A percentile compares a stretch with the other conserved stretches of the same genome.
These are phyloP conservation scores for Lutjanus argentimaculatus DNA, from an alignment of 2,797 vertebrate genomes.

Conservation along the genomic window DNA sequence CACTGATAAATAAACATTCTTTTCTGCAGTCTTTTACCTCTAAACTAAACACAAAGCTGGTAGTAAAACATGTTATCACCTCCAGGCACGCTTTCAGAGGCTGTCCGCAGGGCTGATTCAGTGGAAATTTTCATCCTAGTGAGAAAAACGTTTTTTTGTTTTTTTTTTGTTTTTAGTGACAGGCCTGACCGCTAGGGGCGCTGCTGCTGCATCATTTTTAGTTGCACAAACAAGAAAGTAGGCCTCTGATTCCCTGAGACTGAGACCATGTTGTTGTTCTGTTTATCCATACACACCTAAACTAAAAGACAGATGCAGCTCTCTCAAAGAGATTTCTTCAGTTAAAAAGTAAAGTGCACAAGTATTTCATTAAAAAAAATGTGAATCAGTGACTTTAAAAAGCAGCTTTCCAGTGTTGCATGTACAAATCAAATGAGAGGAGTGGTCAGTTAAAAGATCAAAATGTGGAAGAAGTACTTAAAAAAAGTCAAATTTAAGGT, in stretches of 20 bases:
- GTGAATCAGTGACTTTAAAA: not conserved
- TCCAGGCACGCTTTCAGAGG: accelerated
- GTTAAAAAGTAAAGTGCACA: not conserved
- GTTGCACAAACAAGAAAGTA: constrained; percentile 12
- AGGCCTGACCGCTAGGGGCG: constrained; percentile 23
- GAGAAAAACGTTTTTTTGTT: not conserved
- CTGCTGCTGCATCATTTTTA: not conserved
- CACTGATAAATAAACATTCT: not conserved
- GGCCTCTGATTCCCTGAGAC: not conserved
- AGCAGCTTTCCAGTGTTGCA: not conserved
- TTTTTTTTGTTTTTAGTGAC: too few species aligned
- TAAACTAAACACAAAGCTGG: not conserved
- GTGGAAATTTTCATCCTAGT: not conserved
- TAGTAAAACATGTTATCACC: accelerated
- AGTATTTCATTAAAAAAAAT: not conserved
- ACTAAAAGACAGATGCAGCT: not conserved
- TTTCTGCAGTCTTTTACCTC: not conserved
- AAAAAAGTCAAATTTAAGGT: not conserved
- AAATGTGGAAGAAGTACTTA: not conserved
- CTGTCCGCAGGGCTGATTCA: not conserved
- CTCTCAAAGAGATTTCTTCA: too few species aligned
- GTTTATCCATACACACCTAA: not conserved
- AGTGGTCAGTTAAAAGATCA: not conserved
- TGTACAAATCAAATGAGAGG: not conserved
- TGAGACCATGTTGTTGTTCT: not conserved